Evolutionary conservation across 2,888 invertebrate species (phyloP), one percentile per base, ranked within the genome.

Genomic region (Diplolepis rosae): DNA sequence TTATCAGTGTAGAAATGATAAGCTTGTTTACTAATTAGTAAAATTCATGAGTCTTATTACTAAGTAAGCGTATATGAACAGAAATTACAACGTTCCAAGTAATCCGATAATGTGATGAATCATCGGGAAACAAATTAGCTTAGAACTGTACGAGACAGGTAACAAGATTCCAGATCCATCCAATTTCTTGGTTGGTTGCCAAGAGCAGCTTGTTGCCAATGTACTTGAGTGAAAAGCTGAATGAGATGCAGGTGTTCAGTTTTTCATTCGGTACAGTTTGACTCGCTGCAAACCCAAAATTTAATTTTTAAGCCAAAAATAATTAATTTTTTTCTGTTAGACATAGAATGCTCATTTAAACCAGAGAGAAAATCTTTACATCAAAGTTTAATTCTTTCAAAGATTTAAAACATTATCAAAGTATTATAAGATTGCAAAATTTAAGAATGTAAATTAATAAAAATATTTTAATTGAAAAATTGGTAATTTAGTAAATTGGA

Each of bases 101-200:
- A 72, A 75, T 75, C 69, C 77, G 73, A 75, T 77, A 67, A 75
- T 68, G 76, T 68, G 77, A 78, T 78, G 77, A 80, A 80, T 80
- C 70, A 73, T 74, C 69, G 73, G 76, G 70, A 69, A 75, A 76
- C 78, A 75, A 76, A 78, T 74, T 74, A 76, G 68, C 78, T 71
- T 80, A 75, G 77, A 79, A 78, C 75, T 76, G 80, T 73, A 70
- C 71, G 77, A 77, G 78, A 81, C 81, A 76, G 78, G 77, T 79
- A 82, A 82, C 80, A 82, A 79, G 82, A 83, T 82, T 82, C 78
- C 78, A 79, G 78, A 74, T 78, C 79, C 80, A 79, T 81, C 76
- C 78, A 71, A 27, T 61, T 61, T 39, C 61, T 39, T 61, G 61
- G 61, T 13, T 24, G n/a, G 35, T 39, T 61, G 61, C 61, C 61